A percentile compares a stretch with the other conserved stretches of the same genome.
phyloP scores from a whole-genome alignment of 2,113 vertebrate species.

The Notothenia coriiceps region DNA sequence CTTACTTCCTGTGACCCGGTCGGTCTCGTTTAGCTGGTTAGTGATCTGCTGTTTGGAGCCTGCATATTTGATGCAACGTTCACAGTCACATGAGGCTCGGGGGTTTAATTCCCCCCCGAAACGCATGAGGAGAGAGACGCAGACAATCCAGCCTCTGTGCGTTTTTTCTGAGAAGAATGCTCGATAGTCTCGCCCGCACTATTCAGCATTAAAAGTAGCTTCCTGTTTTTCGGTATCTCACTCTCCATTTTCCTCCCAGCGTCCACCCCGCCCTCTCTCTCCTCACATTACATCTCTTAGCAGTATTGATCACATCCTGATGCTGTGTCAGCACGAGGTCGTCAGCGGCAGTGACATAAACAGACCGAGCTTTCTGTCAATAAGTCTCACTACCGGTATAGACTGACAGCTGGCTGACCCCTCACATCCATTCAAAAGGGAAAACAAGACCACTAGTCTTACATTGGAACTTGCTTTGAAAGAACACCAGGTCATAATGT shows the following conservation, averaged over 20 bases:
- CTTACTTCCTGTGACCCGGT: slow-evolving; percentile 56
- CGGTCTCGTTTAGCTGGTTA: slow-evolving; percentile 33
- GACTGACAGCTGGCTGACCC: slow-evolving; percentile 46
- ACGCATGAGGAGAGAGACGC: slow-evolving; percentile 24
- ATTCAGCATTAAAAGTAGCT: neutral
- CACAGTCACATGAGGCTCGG: slow-evolving; percentile 53
- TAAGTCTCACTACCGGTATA: slow-evolving; percentile 60
- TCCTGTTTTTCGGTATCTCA: neutral
- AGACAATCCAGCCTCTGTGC: slow-evolving; percentile 64
- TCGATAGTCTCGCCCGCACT: slow-evolving; percentile 1
- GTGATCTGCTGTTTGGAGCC: slow-evolving; percentile 39
- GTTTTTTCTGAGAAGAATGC: slow-evolving; percentile 34
- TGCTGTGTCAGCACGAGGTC: slow-evolving; percentile 62
- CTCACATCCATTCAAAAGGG: slow-evolving; percentile 13
- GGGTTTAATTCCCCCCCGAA: slow-evolving; percentile 50
- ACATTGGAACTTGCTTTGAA: neutral
- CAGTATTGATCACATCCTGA: slow-evolving; percentile 78
- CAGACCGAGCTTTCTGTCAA: slow-evolving; percentile 60
- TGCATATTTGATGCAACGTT: slow-evolving; percentile 42
- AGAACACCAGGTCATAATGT: neutral
- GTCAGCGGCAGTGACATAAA: slow-evolving; percentile 74
- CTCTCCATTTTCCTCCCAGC: neutral
- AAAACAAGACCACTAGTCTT: slow-evolving; percentile 6
- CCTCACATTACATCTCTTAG: slow-evolving; percentile 69
- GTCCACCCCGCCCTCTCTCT: neutral